A percentile compares a stretch with the other conserved stretches of the same genome.
Evolutionary conservation across 1,140 invertebrate species (phyloP).

Genomic region (Saxidomus purpurata): DNA sequence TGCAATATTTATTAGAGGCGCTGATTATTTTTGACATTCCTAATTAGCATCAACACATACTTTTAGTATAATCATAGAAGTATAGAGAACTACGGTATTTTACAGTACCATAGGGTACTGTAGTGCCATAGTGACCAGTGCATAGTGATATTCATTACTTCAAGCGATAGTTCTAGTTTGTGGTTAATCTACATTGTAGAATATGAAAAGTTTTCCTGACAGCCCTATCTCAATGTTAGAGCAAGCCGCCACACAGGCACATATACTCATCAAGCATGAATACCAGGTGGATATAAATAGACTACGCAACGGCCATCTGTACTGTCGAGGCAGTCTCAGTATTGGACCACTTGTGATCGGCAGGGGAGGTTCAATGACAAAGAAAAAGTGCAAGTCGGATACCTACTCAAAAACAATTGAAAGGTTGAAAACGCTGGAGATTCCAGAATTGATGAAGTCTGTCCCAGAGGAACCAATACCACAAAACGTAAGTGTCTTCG

Average conservation of each 20-base stretch:
- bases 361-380: conserved; percentile 49
- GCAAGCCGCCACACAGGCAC: conserved; percentile 71
- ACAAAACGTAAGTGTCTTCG: not conserved
- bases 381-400: conserved; percentile 69
- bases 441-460: conserved; percentile 42
- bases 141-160: no score
- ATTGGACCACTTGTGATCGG: conserved; percentile 55
- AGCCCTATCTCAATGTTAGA: conserved; percentile 72
- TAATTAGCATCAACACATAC: no score
- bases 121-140: no score
- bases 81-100: no score
- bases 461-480: conserved; percentile 62
- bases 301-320: conserved; percentile 67
- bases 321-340: conserved; percentile 36
- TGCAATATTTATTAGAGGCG: no score
- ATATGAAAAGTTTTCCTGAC: conserved; percentile 67
- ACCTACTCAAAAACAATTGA: conserved; percentile 73
- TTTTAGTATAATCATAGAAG: no score
- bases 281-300: conserved; percentile 67
- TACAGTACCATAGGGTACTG: no score
- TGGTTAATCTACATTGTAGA: conserved; percentile 60
- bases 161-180: no score
- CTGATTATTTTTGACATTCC: no score
- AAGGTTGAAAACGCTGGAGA: conserved; percentile 44
- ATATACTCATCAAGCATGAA: conserved; percentile 70